Conservation (phyloP, 1,140 invertebrate species). For the Drosophila micromelanica region DNA sequence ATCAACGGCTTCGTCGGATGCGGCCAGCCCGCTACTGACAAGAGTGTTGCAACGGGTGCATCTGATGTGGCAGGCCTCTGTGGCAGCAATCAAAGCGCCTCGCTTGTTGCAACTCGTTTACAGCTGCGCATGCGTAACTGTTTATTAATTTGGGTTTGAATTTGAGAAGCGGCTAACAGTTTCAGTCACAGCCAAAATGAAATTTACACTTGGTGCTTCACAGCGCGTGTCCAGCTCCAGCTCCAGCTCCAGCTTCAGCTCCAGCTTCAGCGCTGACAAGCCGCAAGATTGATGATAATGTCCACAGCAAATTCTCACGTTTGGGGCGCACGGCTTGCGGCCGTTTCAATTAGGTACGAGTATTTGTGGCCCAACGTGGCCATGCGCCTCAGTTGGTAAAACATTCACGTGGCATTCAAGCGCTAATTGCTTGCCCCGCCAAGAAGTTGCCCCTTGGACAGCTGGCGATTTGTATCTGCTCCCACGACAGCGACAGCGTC, state of each 20-base stretch:
- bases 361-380: background rate
- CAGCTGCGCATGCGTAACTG: slow-evolving; percentile 72
- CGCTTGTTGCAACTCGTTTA: slow-evolving; percentile 54
- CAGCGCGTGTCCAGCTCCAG: slow-evolving; percentile 12
- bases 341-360: slow-evolving; percentile 38
- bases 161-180: slow-evolving; percentile 29
- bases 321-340: slow-evolving; percentile 34
- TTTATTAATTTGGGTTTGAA: slow-evolving; percentile 70
- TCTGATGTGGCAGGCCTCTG: slow-evolving; percentile 10
- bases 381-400: slow-evolving; percentile 43
- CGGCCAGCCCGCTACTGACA: slow-evolving; percentile 3
- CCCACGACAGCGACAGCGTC: slow-evolving; percentile 61
- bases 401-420: slow-evolving; percentile 45
- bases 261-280: slow-evolving; percentile 26
- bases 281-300: slow-evolving; percentile 47
- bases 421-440: slow-evolving; percentile 64
- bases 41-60: background rate
- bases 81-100: slow-evolving; percentile 14
- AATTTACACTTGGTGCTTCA: slow-evolving; percentile 36
- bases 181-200: slow-evolving; percentile 8
- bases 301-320: slow-evolving; percentile 45
- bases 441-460: slow-evolving; percentile 5
- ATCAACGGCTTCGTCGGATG: slow-evolving; percentile 30
- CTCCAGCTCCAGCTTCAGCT: background rate
- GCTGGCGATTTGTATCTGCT: slow-evolving; percentile 57